Percentiles rank a stretch among this genome's conserved stretches.
These are phyloP conservation scores for Monoplex corrugatus DNA, from an alignment of 2,888 invertebrate genomes.

Conservation along the genomic window DNA sequence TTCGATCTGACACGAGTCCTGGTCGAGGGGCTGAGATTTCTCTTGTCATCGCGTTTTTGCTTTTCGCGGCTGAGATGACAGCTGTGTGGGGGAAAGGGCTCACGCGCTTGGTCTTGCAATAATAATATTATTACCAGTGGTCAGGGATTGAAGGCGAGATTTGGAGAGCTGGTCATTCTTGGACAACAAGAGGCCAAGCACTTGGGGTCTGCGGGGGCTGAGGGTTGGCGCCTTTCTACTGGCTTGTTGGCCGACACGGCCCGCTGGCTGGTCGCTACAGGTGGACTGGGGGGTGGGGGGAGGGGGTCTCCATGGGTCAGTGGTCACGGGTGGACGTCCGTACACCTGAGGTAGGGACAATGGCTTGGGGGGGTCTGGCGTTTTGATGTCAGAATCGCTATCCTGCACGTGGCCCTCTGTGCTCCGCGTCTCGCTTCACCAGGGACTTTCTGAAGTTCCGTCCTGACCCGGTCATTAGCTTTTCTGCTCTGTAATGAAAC, in stretches of 20 bases:
- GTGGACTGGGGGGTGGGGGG: too few relatives aligned
- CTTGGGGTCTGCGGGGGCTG: neutral
- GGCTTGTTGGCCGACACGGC: conserved; percentile 15
- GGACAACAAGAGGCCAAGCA: neutral
- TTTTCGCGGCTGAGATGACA: conserved; percentile 44
- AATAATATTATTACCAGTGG: conserved; percentile 11
- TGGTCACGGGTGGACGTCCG: neutral
- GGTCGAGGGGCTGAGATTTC: neutral
- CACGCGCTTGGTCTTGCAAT: conserved; percentile 12
- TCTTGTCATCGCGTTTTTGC: conserved; percentile 16
- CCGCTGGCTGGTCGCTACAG: neutral
- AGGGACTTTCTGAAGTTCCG: neutral
- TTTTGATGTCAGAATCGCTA: neutral
- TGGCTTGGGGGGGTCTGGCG: too few relatives aligned
- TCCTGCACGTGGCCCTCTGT: neutral
- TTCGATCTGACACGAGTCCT: conserved; percentile 33
- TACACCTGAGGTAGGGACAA: neutral
- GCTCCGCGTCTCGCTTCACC: neutral
- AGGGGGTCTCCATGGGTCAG: neutral
- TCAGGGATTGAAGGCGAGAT: neutral
- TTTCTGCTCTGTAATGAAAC: neutral
- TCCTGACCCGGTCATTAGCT: neutral
- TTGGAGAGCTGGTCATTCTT: too few relatives aligned
- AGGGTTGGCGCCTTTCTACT: neutral
- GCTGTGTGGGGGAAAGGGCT: neutral